A percentile compares a stretch with the other conserved stretches of the same genome.
phyloP scores from a whole-genome alignment of 2,797 vertebrate species.

The Lycodopsis pacificus region DNA sequence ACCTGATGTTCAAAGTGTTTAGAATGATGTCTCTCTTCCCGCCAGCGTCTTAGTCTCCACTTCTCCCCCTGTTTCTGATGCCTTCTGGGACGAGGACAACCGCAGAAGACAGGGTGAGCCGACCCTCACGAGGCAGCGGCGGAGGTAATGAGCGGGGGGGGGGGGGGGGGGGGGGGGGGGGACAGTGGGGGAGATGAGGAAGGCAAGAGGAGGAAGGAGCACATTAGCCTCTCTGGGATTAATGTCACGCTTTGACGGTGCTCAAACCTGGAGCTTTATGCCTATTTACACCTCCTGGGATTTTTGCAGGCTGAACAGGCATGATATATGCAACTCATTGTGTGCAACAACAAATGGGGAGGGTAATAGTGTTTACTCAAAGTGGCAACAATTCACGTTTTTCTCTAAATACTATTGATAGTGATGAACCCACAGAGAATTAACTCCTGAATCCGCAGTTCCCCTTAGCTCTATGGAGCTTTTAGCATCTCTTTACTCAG shows the following conservation, averaged over 20 bases:
- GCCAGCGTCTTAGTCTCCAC: constrained; percentile 16
- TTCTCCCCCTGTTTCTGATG: constrained; percentile 33
- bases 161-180: constrained; percentile 25
- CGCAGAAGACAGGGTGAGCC: constrained; percentile 30
- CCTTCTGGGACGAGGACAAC: constrained; percentile 37
- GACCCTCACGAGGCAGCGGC: constrained; percentile 40
- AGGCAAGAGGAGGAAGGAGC: constrained; percentile 58
- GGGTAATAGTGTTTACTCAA: neutral
- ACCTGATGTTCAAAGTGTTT: constrained; percentile 61
- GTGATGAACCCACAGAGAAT: neutral
- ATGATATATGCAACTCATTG: constrained; percentile 21
- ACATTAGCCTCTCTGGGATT: constrained; percentile 71
- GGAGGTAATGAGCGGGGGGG: constrained; percentile 29
- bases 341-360: constrained; percentile 5
- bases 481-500: neutral
- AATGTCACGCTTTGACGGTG: constrained; percentile 48
- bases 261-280: constrained; percentile 42
- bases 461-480: neutral
- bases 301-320: constrained; percentile 27
- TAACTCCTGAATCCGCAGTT: neutral
- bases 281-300: constrained; percentile 36
- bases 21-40: constrained; percentile 63
- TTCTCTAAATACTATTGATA: neutral
- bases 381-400: neutral
- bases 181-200: constrained; percentile 36